Percentiles rank a stretch among this genome's conserved stretches.
phyloP scores from a whole-genome alignment of 2,888 invertebrate genomes.

The Melanostoma mellinum region DNA sequence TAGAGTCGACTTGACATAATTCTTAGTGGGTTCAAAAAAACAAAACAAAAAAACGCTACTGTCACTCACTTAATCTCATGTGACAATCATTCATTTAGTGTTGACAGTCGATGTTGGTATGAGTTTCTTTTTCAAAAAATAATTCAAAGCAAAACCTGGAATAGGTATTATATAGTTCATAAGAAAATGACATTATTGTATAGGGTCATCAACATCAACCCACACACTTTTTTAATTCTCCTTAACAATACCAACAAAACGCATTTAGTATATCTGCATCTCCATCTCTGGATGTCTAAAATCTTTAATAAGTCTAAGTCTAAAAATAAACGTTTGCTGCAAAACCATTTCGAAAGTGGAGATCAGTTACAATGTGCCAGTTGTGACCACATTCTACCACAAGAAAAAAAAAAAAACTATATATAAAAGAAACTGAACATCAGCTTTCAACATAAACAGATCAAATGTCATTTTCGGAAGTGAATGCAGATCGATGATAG shows the following conservation, averaged over 20 bases:
- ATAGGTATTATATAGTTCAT: not conserved
- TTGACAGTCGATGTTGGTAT: not conserved
- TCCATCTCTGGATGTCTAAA: constrained; percentile 1
- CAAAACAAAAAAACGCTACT: not conserved
- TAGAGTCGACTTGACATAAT: constrained; percentile 29
- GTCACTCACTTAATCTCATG: not conserved
- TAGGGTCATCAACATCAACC: constrained; percentile 30
- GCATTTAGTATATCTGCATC: constrained; percentile 29
- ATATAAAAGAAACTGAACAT: constrained; percentile 24
- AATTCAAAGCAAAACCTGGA: not conserved
- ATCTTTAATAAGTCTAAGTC: constrained; percentile 3
- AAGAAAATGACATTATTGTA: constrained; percentile 31
- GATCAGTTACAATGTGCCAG: constrained; percentile 32
- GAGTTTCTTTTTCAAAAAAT: not conserved
- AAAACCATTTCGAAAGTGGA: constrained; percentile 39
- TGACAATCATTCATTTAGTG: not conserved
- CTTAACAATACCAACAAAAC: constrained; percentile 5
- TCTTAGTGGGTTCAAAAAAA: not conserved
- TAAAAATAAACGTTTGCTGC: constrained; percentile 14
- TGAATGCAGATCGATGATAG: constrained; percentile 17
- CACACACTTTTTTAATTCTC: not conserved
- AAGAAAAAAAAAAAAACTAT: constrained; percentile 17
- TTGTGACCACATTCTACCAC: constrained; percentile 45
- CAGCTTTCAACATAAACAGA: constrained; percentile 57
- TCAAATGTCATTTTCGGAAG: constrained; percentile 48